phyloP scores from a whole-genome alignment of 2,888 invertebrate species.

The Trilocha varians region DNA sequence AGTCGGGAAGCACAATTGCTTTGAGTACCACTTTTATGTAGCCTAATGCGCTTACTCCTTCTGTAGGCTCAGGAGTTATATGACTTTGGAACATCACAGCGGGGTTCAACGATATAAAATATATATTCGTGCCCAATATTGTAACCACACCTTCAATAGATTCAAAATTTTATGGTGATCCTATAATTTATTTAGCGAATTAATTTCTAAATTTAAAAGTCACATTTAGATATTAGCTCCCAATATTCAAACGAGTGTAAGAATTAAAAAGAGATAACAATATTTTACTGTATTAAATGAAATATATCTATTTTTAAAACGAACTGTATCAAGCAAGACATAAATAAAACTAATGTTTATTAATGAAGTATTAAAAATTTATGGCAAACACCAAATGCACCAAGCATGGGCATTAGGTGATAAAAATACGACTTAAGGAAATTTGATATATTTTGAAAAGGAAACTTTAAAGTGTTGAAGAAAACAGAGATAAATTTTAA shows the following conservation, averaged over 20 bases:
- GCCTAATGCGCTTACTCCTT: conserved; percentile 33
- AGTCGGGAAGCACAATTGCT: conserved; percentile 49
- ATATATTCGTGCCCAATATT: conserved; percentile 5
- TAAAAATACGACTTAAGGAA: too few relatives aligned
- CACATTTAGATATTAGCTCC: background rate
- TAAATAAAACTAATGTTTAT: conserved; percentile 4
- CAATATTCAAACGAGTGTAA: background rate
- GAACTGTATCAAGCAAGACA: conserved; percentile 1
- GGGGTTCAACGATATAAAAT: conserved; percentile 8
- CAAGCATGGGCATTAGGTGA: too few relatives aligned
- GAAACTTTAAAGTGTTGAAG: too few relatives aligned
- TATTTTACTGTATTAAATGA: conserved; percentile 4
- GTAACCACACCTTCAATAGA: too few relatives aligned
- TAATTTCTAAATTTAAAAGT: too few relatives aligned
- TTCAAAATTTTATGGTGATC: too few relatives aligned
- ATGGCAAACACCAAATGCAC: too few relatives aligned
- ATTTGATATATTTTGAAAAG: too few relatives aligned
- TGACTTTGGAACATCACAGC: conserved; percentile 8
- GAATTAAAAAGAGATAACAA: background rate
- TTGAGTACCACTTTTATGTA: conserved; percentile 56
- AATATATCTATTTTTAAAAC: conserved; percentile 4
- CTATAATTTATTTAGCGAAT: too few relatives aligned
- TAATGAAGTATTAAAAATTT: conserved; percentile 6
- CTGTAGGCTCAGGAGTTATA: background rate
- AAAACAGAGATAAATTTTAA: too few relatives aligned